These are phyloP conservation scores for Leptogaster cylindrica DNA, from an alignment of 2,888 invertebrate genomes.

Conservation along the genomic window DNA sequence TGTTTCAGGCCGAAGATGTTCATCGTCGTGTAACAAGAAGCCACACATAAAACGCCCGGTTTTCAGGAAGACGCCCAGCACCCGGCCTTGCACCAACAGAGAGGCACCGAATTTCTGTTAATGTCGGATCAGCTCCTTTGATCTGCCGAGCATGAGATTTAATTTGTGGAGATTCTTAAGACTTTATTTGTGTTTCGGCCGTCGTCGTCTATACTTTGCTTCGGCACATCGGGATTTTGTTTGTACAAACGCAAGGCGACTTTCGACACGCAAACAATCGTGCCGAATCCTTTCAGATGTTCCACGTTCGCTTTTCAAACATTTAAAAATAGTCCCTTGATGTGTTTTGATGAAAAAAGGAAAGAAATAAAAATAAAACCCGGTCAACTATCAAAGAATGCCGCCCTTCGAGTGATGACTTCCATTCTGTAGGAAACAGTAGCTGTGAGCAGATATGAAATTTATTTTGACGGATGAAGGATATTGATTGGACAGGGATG, in stretches of 20 bases:
- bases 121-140: slow-evolving; percentile 26
- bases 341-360: slow-evolving; percentile 31
- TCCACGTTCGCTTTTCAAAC: slow-evolving; percentile 34
- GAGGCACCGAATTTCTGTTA: slow-evolving; percentile 14
- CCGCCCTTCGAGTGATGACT: too few relatives aligned
- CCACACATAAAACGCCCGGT: slow-evolving; percentile 17
- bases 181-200: slow-evolving; percentile 38
- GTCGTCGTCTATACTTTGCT: too few relatives aligned
- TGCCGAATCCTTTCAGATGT: slow-evolving; percentile 36
- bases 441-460: too few relatives aligned
- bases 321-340: slow-evolving; percentile 34
- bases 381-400: too few relatives aligned
- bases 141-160: slow-evolving; percentile 33
- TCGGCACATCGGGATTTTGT: slow-evolving; percentile 20
- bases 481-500: too few relatives aligned
- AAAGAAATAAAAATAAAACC: too few relatives aligned
- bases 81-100: not conserved
- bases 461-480: too few relatives aligned
- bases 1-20: slow-evolving; percentile 37
- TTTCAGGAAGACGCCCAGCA: not conserved
- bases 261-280: slow-evolving; percentile 42
- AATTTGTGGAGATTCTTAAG: slow-evolving; percentile 41
- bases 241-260: slow-evolving; percentile 34
- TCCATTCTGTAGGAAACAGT: too few relatives aligned
- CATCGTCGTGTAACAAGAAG: slow-evolving; percentile 33